phyloP scores from a whole-genome alignment of 2,113 vertebrate genomes.

The Rhabdomys dilectus region DNA sequence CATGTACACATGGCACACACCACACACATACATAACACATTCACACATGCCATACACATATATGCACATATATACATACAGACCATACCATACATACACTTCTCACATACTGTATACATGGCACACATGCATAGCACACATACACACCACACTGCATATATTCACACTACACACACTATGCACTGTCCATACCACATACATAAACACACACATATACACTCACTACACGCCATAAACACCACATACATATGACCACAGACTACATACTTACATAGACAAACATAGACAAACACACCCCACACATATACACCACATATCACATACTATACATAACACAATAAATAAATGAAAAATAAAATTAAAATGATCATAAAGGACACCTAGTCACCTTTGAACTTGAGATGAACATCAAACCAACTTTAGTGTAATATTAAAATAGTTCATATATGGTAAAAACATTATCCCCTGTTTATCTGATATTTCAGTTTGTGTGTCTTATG shows the following conservation, averaged over 20 bases:
- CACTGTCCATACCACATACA: background rate
- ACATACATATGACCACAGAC: background rate
- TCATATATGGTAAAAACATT: background rate
- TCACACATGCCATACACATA: background rate
- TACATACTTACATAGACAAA: background rate
- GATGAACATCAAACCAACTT: background rate
- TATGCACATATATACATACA: background rate
- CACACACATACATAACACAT: background rate
- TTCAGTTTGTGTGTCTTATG: background rate
- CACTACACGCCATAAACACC: background rate
- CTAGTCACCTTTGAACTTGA: background rate
- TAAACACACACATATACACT: background rate
- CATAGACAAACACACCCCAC: background rate
- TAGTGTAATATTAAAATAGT: background rate
- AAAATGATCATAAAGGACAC: background rate
- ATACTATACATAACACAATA: background rate
- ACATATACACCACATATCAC: background rate
- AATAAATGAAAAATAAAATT: background rate
- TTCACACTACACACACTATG: background rate
- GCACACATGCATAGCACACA: background rate
- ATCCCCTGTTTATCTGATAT: background rate
- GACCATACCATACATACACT: background rate
- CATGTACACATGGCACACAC: background rate
- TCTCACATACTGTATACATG: background rate
- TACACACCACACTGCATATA: background rate